Evolutionary conservation across 2,888 invertebrate species (phyloP), one percentile per base, ranked within the genome.

Genomic region (Ypsolopha scabrella): DNA sequence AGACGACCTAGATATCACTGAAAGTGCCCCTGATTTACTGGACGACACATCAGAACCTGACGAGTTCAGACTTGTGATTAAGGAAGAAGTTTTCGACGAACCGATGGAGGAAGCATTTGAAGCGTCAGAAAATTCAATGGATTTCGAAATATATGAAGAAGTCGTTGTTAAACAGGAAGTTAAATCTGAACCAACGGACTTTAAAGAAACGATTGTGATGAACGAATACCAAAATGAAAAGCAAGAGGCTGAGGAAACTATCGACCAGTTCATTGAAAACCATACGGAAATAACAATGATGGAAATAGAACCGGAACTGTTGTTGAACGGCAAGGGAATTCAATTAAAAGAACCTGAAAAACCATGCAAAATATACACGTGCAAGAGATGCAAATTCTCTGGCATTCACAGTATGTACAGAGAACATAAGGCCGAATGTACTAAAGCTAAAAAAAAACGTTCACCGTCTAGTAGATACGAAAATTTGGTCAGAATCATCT

Each of bases 351-450:
- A 24, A 10, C 35, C 33, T 49, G 45, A 6, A 49, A 51, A 11
- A 6, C 33, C 0, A 3, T 24, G 2, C 2, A 60, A 59, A 9
- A 0, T 58, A 0, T 67, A 64, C 34, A 11, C 1, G 0, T 70
- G 70, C n/a, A 39, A 0, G 0, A 56, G 48, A 9, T 70, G 69
- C 8, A 51, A 53, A 0, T 67, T 24, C 24, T 24, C 24, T 24
- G 24, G 24, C 24, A 24, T 24, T 24, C 24, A 24, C 24, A 24
- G 24, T 24, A 3, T 24, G 4, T 24, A 24, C 24, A 24, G 4
- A 24, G 2, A 24, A 2, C 24, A 24, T 24, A 24, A 24, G 4
- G 24, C 2, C 2, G 24, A 24, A 24, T 24, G 24, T 24, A 24
- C 24, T 24, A 24, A 24, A 24, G 2, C 24, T 4, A 24, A 24